Conservation (phyloP, 2,113 vertebrate species). For the Oriolus oriolus region DNA sequence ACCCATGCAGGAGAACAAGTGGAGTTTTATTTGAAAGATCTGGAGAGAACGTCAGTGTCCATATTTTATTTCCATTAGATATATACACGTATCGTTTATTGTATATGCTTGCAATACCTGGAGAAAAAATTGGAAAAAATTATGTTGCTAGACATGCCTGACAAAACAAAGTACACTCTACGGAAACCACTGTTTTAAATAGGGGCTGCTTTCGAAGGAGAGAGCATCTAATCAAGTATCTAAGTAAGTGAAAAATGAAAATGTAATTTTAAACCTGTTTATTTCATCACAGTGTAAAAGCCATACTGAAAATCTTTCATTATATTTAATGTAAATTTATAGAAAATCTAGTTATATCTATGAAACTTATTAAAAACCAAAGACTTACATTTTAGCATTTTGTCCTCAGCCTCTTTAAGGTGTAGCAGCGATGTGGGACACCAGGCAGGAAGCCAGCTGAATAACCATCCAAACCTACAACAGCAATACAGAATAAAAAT, state of each 20-base stretch:
- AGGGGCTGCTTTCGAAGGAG: background rate
- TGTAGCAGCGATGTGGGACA: slow-evolving; percentile 87
- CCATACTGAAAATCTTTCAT: background rate
- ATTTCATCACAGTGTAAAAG: background rate
- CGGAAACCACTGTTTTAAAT: background rate
- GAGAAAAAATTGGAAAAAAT: slow-evolving; percentile 2
- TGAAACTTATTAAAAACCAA: background rate
- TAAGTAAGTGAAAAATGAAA: background rate
- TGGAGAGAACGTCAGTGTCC: slow-evolving; percentile 82
- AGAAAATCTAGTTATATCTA: background rate
- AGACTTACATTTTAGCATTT: slow-evolving; percentile 88
- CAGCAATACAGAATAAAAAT: background rate
- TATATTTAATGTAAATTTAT: background rate
- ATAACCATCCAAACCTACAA: slow-evolving; percentile 87
- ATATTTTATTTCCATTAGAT: slow-evolving; percentile 82
- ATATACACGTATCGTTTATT: slow-evolving; percentile 78
- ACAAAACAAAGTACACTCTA: background rate
- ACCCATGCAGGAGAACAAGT: slow-evolving; percentile 90
- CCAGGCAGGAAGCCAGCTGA: slow-evolving; percentile 91
- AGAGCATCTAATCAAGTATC: background rate
- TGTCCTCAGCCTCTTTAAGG: slow-evolving; percentile 88
- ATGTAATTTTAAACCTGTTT: background rate
- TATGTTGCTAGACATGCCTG: background rate
- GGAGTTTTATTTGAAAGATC: slow-evolving; percentile 78
- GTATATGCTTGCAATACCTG: slow-evolving; percentile 81